phyloP scores from a whole-genome alignment of 1,140 invertebrate genomes.

The Bombus confusus region DNA sequence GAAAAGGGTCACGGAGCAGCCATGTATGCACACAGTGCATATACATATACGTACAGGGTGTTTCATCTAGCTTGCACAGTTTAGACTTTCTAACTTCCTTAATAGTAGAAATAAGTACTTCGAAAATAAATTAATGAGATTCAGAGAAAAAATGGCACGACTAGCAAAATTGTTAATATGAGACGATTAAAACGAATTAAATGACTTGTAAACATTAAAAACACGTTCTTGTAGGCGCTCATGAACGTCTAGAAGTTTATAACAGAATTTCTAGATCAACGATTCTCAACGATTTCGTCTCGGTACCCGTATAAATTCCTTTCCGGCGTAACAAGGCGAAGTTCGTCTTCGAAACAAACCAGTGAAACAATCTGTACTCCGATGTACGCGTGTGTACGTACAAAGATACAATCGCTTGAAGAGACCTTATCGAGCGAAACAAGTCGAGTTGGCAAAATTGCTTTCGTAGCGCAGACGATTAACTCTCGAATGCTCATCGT shows the following conservation, averaged over 20 bases:
- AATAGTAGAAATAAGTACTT: background rate
- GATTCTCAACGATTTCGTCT: too few species aligned
- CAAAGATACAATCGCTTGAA: slow-evolving; percentile 32
- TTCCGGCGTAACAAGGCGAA: too few species aligned
- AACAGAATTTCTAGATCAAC: too few species aligned
- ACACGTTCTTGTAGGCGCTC: too few species aligned
- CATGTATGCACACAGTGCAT: background rate
- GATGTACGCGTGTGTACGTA: background rate
- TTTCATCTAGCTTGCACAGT: background rate
- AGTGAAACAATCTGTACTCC: background rate
- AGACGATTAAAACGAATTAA: too few species aligned
- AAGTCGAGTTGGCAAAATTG: slow-evolving; percentile 51
- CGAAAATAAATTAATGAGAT: background rate
- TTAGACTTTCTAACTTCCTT: background rate
- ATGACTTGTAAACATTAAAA: too few species aligned
- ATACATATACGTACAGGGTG: background rate
- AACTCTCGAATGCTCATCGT: slow-evolving; percentile 56
- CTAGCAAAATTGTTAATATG: background rate
- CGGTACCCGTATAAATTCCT: too few species aligned
- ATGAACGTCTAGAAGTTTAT: too few species aligned
- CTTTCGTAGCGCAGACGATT: slow-evolving; percentile 52
- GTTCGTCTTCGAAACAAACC: background rate
- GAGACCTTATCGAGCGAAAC: slow-evolving; percentile 52
- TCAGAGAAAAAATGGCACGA: background rate
- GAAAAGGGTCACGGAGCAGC: slow-evolving; percentile 25